Evolutionary conservation across 1,140 invertebrate genomes (phyloP), one percentile per base, ranked within the genome.

Genomic region (Hyles euphorbiae): DNA sequence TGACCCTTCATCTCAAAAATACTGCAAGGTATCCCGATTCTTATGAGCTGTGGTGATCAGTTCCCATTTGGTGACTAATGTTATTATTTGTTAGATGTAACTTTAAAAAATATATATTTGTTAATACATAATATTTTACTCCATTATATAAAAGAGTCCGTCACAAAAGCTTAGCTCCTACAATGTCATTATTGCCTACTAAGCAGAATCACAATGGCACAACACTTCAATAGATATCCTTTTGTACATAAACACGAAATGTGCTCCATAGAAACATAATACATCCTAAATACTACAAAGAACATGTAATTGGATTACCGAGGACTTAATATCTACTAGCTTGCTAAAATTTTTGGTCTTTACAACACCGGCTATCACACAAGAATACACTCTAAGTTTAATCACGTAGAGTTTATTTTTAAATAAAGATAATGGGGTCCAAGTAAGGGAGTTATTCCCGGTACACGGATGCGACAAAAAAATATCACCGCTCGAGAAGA

Each of bases 401-500:
- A 1, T 7, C 0, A 0, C 0, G 32, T 66, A 68, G 56, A 58
- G 64, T 66, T 48, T 34, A 60, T 36, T 43, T 45, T 67, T 11
- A 22, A 22, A 22, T 2, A 22, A 22, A 0, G 22, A 0, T 22
- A 22, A 22, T 22, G 22, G 22, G 22, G 22, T 22, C 22, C 22
- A 22, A 22, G 22, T 22, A 22, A 22, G 22, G 22, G 22, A 22
- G 22, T 22, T 22, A 22, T 67, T 64, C 61, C 59, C 56, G 54
- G 73, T 68, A 72, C 50, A 63, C 60, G 60, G 63, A 60, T 64
- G 79, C 70, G 85, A 88, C 85, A 88, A 88, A 88, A 88, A 88
- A 88, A 88, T 88, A 88, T 88, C 85, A 88, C 85, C 81, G 85
- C 74, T 74, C 78, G 65, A 78, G 81, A 78, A 84, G 81, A 88